Evolutionary conservation across 2,888 invertebrate genomes (phyloP).

Genomic region (Nematopogon swammerdamellus): DNA sequence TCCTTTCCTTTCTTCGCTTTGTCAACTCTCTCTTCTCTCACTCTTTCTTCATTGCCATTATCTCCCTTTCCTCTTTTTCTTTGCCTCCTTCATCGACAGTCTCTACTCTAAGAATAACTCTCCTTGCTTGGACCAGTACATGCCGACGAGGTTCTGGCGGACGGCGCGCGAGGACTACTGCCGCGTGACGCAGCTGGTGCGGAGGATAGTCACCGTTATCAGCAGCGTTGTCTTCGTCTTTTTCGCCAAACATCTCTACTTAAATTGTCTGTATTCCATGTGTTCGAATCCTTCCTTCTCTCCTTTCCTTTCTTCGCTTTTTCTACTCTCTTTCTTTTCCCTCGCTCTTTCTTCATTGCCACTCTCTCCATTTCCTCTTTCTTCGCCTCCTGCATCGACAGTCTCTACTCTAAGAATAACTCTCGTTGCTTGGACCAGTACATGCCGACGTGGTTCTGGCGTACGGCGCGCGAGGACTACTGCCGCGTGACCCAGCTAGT

Average conservation of each 20-base stretch:
- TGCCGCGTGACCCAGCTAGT: constrained; percentile 59
- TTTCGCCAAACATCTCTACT: constrained; percentile 69
- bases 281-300: constrained; percentile 67
- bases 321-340: no score
- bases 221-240: constrained; percentile 63
- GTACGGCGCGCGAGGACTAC: constrained; percentile 62
- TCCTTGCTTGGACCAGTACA: constrained; percentile 29
- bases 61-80: no score
- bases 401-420: no score
- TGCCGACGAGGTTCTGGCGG: constrained; percentile 65
- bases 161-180: constrained; percentile 64
- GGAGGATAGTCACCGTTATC: constrained; percentile 55
- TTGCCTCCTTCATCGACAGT: no score
- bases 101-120: no score
- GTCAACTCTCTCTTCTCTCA: no score
- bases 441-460: constrained; percentile 65
- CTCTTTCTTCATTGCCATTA: no score
- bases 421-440: constrained; percentile 26
- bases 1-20: no score
- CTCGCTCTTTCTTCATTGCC: no score
- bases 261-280: constrained; percentile 71
- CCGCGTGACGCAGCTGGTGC: constrained; percentile 56
- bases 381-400: no score
- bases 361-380: no score
- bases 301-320: no score